These are phyloP conservation scores for Theristicus caerulescens DNA, from an alignment of 2,113 vertebrate species.

Conservation along the genomic window DNA sequence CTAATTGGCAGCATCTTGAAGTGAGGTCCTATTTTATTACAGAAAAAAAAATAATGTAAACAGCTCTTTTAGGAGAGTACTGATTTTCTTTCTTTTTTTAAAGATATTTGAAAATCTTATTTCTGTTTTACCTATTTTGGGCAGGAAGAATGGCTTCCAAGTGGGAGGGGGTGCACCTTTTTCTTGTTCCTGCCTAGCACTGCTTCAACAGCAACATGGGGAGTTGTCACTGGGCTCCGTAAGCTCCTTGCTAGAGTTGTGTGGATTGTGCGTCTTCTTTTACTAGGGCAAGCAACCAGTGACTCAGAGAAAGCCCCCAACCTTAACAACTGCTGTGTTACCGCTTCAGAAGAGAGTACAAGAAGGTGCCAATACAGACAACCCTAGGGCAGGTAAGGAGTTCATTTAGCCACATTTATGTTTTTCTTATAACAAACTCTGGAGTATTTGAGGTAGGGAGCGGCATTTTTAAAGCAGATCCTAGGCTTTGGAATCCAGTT, in stretches of 20 bases:
- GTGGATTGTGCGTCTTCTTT: neutral
- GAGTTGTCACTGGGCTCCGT: neutral
- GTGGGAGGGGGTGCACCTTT: neutral
- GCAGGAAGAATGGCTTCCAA: neutral
- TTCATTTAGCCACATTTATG: neutral
- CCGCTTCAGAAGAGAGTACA: conserved; percentile 29
- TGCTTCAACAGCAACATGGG: neutral
- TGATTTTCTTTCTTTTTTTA: too few species aligned
- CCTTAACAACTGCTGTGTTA: conserved; percentile 20
- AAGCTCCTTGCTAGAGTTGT: neutral
- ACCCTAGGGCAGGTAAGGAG: neutral
- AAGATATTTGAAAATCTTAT: neutral
- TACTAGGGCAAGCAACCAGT: conserved; percentile 7
- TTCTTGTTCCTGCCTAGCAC: neutral
- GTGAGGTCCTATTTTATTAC: neutral
- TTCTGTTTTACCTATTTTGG: neutral
- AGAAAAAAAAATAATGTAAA: neutral
- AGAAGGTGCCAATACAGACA: neutral
- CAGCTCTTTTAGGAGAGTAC: neutral
- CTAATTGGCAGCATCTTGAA: neutral
- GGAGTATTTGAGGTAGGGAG: neutral
- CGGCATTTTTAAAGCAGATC: neutral
- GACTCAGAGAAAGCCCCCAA: conserved; percentile 7
- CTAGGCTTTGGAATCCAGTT: neutral
- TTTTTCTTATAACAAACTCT: neutral